phyloP scores from a whole-genome alignment of 1,140 invertebrate species.

The Cyphomyrmex costatus region DNA sequence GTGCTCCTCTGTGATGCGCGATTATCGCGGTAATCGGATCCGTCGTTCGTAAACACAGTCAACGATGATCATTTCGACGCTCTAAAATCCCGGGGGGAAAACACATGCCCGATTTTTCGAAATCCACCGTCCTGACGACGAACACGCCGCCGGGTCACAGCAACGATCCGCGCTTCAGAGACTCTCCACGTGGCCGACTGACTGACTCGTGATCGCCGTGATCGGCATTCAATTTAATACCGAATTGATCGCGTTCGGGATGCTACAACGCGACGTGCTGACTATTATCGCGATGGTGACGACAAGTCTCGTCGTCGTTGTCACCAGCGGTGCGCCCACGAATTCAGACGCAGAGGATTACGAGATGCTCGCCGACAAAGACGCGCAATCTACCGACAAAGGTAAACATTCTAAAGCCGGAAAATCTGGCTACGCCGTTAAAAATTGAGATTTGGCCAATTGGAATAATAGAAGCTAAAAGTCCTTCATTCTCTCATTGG shows the following conservation, averaged over 20 bases:
- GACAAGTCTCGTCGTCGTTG: slow-evolving; percentile 70
- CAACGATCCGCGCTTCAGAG: neutral
- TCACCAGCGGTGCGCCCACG: slow-evolving; percentile 74
- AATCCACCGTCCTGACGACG: neutral
- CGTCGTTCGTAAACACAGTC: slow-evolving; percentile 26
- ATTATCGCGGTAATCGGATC: neutral
- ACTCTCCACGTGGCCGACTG: neutral
- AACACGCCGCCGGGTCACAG: neutral
- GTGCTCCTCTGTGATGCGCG: slow-evolving; percentile 64
- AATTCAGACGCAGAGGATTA: slow-evolving; percentile 83
- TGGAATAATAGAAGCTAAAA: no score
- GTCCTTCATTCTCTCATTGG: no score
- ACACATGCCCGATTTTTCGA: slow-evolving; percentile 15
- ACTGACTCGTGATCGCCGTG: no score
- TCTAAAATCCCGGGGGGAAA: neutral
- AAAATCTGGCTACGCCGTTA: no score
- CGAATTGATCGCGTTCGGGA: slow-evolving; percentile 8
- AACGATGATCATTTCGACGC: neutral
- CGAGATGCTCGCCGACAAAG: slow-evolving; percentile 78
- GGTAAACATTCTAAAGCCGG: no score
- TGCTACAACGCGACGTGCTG: slow-evolving; percentile 77
- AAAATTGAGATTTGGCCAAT: no score
- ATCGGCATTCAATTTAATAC: no score
- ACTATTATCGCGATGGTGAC: slow-evolving; percentile 77
- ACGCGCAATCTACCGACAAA: slow-evolving; percentile 74